Evolutionary conservation across 1,140 invertebrate genomes (phyloP).

Genomic region (Platorchestia sp.): DNA sequence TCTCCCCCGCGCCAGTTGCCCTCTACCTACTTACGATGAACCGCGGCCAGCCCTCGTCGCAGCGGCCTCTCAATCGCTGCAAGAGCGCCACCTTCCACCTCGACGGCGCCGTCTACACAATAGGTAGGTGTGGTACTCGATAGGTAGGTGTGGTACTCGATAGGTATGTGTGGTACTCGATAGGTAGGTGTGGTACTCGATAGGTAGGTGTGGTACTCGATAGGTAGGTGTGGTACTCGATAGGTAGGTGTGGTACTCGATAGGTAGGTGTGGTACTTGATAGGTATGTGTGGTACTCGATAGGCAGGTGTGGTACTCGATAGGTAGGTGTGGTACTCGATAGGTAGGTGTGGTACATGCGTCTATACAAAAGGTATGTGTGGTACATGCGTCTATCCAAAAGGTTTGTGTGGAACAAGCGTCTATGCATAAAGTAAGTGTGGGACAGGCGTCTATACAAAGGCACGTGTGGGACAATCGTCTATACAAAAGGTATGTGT

Average conservation of each 20-base stretch:
- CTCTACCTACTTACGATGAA: not conserved
- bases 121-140: slow-evolving; percentile 60
- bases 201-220: not conserved
- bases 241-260: slow-evolving; percentile 42
- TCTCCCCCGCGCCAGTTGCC: not conserved
- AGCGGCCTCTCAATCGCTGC: slow-evolving; percentile 65
- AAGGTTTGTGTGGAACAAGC: no score
- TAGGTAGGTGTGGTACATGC: not conserved
- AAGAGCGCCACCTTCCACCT: slow-evolving; percentile 67
- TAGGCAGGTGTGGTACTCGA: not conserved
- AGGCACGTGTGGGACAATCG: not conserved
- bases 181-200: not conserved
- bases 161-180: not conserved
- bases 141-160: not conserved
- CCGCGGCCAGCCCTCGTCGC: not conserved
- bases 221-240: not conserved
- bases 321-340: not conserved
- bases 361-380: not conserved
- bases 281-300: not conserved
- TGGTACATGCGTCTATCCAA: not conserved
- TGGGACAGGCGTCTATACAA: not conserved
- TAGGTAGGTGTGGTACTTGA: slow-evolving; percentile 56
- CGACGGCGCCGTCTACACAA: slow-evolving; percentile 66
- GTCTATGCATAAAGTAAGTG: not conserved
- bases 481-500: no score